Evolutionary conservation across 1,140 invertebrate species (phyloP).

Genomic region (Zaprionus ornatus): DNA sequence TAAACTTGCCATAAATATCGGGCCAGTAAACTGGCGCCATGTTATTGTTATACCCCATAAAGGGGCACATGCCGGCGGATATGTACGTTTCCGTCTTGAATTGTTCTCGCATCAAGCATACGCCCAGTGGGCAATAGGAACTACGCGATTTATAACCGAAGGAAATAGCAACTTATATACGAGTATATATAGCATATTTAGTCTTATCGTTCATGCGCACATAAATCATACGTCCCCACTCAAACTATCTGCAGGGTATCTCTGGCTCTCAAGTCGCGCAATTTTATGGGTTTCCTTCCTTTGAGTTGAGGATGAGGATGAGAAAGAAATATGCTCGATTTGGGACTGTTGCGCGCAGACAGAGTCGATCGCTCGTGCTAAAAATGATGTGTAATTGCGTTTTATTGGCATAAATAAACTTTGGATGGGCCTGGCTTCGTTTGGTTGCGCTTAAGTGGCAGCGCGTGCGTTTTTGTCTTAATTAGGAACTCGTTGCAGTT

Average conservation of each 20-base stretch:
- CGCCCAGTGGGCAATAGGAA: neutral
- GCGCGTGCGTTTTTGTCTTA: constrained; percentile 59
- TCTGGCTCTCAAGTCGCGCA: neutral
- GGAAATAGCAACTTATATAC: neutral
- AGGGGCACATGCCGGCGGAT: neutral
- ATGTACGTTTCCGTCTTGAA: constrained; percentile 1
- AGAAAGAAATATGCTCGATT: constrained; percentile 40
- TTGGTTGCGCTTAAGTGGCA: constrained; percentile 32
- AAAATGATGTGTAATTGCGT: constrained; percentile 75
- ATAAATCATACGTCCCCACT: neutral
- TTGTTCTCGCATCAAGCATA: constrained; percentile 15
- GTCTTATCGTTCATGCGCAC: neutral
- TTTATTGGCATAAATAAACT: constrained; percentile 75
- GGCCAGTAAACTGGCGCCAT: constrained; percentile 40
- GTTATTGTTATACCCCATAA: constrained; percentile 36
- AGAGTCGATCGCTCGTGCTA: constrained; percentile 29
- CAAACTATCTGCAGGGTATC: constrained; percentile 14
- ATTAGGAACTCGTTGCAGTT: constrained; percentile 68
- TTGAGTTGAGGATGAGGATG: neutral
- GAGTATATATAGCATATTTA: constrained; percentile 5
- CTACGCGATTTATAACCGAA: neutral
- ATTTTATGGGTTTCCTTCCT: constrained; percentile 20
- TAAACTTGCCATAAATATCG: constrained; percentile 70
- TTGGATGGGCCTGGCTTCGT: neutral
- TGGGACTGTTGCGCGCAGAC: constrained; percentile 32